Percentiles rank a stretch among this genome's conserved stretches.
Conservation (phyloP, 1,140 invertebrate species). For the Paraescarpia echinospica region DNA sequence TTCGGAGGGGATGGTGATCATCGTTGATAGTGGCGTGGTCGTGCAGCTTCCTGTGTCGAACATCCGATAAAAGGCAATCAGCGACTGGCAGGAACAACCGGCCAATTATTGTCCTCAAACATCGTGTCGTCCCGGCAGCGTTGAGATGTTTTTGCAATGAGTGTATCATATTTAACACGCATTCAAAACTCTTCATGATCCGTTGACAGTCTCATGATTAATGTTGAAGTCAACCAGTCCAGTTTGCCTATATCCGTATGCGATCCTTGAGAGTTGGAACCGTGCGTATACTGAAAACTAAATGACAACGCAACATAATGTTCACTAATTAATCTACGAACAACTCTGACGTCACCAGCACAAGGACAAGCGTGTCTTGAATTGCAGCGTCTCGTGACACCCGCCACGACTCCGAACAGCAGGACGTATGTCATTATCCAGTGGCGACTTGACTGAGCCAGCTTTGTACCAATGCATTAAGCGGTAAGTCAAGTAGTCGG, state of each 20-base stretch:
- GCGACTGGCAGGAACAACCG: too few relatives aligned
- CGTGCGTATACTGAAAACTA: neutral
- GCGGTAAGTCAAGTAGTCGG: neutral
- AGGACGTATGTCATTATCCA: neutral
- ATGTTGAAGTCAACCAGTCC: neutral
- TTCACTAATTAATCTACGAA: neutral
- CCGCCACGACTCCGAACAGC: neutral
- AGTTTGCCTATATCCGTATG: neutral
- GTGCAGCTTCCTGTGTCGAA: neutral
- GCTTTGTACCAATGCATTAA: neutral
- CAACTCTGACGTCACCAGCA: neutral
- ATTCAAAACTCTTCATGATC: neutral
- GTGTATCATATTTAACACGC: neutral
- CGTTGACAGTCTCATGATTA: neutral
- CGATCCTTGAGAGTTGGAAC: neutral
- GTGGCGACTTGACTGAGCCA: neutral
- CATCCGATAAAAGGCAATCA: neutral
- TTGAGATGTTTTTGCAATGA: neutral
- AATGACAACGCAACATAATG: neutral
- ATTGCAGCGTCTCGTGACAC: neutral
- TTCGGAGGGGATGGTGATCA: neutral
- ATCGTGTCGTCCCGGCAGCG: neutral
- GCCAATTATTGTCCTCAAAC: neutral
- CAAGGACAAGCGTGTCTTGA: neutral
- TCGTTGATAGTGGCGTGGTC: neutral